Evolutionary conservation across 37 sponge, comb jelly and placozoan genomes (phyloP).

Genomic region (Aplysina aerophoba): DNA sequence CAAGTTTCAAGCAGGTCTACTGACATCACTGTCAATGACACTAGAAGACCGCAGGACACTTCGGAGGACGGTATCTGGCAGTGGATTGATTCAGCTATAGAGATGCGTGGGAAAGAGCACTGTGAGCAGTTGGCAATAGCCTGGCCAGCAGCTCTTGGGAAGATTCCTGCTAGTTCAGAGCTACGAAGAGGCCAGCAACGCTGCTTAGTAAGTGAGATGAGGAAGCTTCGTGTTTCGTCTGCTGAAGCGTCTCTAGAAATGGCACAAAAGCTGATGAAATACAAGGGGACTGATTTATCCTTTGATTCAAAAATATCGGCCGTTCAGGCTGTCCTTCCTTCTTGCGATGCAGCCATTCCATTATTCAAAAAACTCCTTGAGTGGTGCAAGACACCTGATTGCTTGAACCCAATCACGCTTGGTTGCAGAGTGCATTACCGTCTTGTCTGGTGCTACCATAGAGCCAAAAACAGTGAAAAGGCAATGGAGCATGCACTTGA

Average conservation of each 20-base stretch:
- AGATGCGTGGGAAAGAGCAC: too few species aligned
- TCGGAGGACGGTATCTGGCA: too few species aligned
- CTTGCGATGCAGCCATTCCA: neutral
- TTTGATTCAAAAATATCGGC: neutral
- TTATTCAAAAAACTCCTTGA: neutral
- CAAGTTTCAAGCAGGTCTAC: too few species aligned
- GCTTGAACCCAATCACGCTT: neutral
- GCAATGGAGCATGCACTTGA: neutral
- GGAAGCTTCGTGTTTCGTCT: neutral
- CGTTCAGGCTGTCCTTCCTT: slow-evolving; percentile 15
- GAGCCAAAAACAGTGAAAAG: neutral
- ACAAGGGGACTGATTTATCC: neutral
- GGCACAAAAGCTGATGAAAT: neutral
- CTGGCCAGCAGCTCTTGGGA: too few species aligned
- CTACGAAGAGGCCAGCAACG: too few species aligned
- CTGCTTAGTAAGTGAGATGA: neutral
- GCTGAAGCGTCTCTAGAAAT: neutral
- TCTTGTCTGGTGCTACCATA: neutral
- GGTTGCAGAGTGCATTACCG: slow-evolving; percentile 6
- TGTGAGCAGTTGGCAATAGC: too few species aligned
- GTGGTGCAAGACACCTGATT: neutral
- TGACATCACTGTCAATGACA: too few species aligned
- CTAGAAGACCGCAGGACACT: too few species aligned
- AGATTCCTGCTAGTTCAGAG: too few species aligned
- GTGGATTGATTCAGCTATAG: too few species aligned